Evolutionary conservation across 2,797 vertebrate genomes (phyloP).

Genomic region (Acropternis orthonyx): DNA sequence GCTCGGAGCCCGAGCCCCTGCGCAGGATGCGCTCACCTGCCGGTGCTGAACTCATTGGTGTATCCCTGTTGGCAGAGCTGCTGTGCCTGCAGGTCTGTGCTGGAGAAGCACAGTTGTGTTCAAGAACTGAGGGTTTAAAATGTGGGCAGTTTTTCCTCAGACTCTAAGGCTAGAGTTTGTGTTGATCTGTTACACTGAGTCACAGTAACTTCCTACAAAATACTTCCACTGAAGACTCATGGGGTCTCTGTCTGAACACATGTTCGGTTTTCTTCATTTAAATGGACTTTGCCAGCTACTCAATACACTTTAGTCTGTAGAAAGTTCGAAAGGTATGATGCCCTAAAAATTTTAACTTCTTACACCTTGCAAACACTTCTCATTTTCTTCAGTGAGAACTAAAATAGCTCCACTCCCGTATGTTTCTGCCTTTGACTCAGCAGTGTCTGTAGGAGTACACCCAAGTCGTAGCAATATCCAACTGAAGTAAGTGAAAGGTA

Average conservation of each 20-base stretch:
- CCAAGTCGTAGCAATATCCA: not conserved
- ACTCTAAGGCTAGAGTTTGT: not conserved
- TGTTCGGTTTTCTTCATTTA: not conserved
- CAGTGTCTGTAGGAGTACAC: conserved; percentile 41
- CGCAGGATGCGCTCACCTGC: accelerated
- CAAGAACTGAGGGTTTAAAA: not conserved
- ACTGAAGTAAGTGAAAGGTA: not conserved
- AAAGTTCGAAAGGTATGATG: not conserved
- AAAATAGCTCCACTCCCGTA: conserved; percentile 25
- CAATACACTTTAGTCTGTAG: not conserved
- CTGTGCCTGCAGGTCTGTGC: not conserved
- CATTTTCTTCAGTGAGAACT: conserved; percentile 15
- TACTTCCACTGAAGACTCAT: not conserved
- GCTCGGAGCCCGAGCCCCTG: accelerated
- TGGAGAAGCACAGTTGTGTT: not conserved
- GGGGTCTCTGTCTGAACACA: not conserved
- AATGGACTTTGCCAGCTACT: not conserved
- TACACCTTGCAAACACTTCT: not conserved
- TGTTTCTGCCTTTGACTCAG: conserved; percentile 59
- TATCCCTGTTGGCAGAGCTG: not conserved
- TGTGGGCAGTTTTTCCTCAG: not conserved
- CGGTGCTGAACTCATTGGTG: accelerated
- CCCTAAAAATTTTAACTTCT: not conserved
- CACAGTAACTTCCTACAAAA: not conserved
- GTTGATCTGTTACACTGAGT: not conserved